Percentiles rank a stretch among this genome's conserved stretches.
Conservation (phyloP, 2,797 vertebrate species). For the Enteromius radiatus region DNA sequence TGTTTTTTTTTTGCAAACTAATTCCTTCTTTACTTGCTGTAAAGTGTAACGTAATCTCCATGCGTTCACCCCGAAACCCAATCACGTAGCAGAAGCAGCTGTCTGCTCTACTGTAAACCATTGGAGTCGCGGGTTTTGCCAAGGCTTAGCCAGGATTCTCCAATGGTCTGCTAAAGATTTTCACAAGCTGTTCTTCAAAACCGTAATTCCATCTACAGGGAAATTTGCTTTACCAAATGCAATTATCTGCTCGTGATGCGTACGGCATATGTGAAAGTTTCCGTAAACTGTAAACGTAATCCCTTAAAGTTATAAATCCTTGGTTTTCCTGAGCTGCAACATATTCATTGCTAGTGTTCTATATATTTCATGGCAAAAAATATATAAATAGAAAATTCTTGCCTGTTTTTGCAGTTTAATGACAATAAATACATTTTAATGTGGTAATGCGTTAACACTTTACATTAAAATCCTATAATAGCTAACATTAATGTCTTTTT, state of each 20-base stretch:
- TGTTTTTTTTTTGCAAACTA: too few species aligned
- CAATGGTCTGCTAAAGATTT: neutral
- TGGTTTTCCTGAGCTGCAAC: neutral
- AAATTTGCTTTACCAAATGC: slow-evolving; percentile 12
- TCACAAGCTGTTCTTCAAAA: slow-evolving; percentile 17
- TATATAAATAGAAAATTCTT: too few species aligned
- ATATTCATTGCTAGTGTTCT: neutral
- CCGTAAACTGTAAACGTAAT: slow-evolving; percentile 2
- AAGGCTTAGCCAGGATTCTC: neutral
- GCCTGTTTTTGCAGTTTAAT: neutral
- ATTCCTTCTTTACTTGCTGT: too few species aligned
- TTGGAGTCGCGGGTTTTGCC: neutral
- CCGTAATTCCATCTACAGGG: slow-evolving; percentile 11
- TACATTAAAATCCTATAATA: neutral
- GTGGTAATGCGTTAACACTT: neutral
- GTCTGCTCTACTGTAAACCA: neutral
- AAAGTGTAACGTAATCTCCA: neutral
- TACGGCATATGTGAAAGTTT: slow-evolving; percentile 11
- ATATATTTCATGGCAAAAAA: neutral
- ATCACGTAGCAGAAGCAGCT: neutral
- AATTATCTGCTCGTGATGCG: slow-evolving; percentile 4
- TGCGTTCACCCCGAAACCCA: neutral
- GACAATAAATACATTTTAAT: neutral
- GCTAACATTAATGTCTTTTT: neutral
- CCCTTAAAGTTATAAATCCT: neutral